Percentiles rank a stretch among this genome's conserved stretches.
These are phyloP conservation scores for Capromys pilorides DNA, from an alignment of 2,797 vertebrate genomes.

Conservation along the genomic window DNA sequence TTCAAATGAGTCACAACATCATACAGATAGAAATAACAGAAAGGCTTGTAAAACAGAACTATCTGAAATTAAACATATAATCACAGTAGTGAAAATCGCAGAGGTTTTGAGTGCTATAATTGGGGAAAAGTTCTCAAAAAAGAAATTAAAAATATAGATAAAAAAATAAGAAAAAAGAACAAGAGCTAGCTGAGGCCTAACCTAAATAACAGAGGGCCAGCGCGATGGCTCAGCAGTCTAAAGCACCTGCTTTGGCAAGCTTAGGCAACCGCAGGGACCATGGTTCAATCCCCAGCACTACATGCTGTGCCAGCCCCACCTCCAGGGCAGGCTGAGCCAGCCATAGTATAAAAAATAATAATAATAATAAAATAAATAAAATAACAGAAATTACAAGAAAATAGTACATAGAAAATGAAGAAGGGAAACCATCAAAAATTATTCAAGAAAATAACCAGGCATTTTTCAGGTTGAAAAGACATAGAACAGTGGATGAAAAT, in stretches of 20 bases:
- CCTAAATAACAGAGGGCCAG: background rate
- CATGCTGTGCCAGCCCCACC: no score
- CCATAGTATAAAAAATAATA: no score
- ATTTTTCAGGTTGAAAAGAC: background rate
- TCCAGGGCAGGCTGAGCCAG: no score
- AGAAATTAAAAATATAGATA: background rate
- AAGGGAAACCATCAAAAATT: background rate
- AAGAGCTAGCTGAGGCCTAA: background rate
- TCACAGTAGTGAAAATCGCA: background rate
- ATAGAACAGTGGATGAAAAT: background rate
- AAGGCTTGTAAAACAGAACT: background rate
- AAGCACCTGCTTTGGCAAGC: no score
- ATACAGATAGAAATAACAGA: background rate
- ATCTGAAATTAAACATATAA: conserved; percentile 5
- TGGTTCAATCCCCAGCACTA: no score
- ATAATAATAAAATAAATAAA: no score
- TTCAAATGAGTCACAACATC: background rate
- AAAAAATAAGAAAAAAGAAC: background rate
- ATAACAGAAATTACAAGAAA: background rate
- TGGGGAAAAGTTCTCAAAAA: background rate
- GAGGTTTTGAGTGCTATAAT: background rate
- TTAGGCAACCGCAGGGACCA: no score
- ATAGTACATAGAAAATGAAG: background rate
- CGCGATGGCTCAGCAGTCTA: no score
- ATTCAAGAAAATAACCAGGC: background rate